Base-by-base conservation (phyloP, 2,888 invertebrate genomes). In the Patella ulyssiponensis region DNA sequence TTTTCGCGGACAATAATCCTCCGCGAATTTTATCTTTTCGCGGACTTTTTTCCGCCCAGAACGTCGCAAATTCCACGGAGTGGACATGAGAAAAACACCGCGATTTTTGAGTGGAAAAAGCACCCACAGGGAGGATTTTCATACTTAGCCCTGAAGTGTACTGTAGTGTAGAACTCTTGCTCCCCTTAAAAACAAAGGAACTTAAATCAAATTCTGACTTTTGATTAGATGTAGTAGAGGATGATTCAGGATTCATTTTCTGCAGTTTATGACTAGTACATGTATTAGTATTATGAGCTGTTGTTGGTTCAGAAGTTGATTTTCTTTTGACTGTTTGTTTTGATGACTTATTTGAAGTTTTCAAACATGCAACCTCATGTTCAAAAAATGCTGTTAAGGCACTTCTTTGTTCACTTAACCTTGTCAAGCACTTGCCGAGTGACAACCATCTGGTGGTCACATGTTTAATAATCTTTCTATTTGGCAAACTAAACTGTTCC, bases 361-460 rank as follows among this genome's bases (percentile, higher is more conserved):
- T 56, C n/a, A 17, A 56, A 56, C n/a, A 17, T 56, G 56, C n/a
- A 17, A 17, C 56, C 53, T 80, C 71, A 12, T 15, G n/a, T 70
- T 73, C 70, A 71, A 78, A 80, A 44, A 76, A 76, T 44, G 75
- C 54, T 15, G 64, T 23, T 53, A 80, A 69, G 23, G 80, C 75
- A 56, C 75, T 75, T 78, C 78, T 77, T 15, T 74, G 71, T 4
- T 64, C 69, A 27, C 77, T 52, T 23, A 79, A 27, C 20, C 79
- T 23, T n/a, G 64, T 74, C 3, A 79, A 53, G 69, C 71, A 72
- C 20, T 64, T 73, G 12, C 70, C 69, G 20, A 77, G 23, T 12
- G 72, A 77, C 51, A 77, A 73, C 73, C 76, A 77, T 52, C 76
- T 64, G 76, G 79, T 76, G 17, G 17, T 7, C 7, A 75, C 76